These are phyloP conservation scores for Eupithecia exiguata DNA, from an alignment of 2,888 invertebrate genomes.

Conservation along the genomic window DNA sequence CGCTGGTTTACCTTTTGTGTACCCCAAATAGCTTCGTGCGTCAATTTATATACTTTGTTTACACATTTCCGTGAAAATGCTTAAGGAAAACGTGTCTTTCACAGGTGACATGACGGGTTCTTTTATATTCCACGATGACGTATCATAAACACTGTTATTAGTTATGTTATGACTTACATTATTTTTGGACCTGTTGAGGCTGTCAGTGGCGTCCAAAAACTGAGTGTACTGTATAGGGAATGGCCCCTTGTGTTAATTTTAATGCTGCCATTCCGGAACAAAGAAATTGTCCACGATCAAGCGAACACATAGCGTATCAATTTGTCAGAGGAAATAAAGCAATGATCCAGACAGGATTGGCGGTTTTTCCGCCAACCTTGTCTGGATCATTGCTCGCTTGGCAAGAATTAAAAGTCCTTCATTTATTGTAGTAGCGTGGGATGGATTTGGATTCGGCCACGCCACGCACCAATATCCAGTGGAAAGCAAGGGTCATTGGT, in stretches of 20 bases:
- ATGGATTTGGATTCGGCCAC: conserved; percentile 2
- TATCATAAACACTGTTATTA: background rate
- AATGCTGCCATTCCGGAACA: background rate
- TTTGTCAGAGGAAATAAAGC: background rate
- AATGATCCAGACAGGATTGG: background rate
- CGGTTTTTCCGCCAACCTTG: conserved; percentile 31
- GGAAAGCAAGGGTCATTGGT: conserved; percentile 52
- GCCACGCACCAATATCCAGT: conserved; percentile 22
- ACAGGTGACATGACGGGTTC: background rate
- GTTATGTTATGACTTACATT: background rate
- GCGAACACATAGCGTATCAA: background rate
- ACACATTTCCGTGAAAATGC: background rate
- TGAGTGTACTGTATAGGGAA: too few relatives aligned
- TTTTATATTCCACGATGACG: background rate
- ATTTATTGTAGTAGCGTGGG: conserved; percentile 30
- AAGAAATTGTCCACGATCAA: background rate
- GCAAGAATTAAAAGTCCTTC: conserved; percentile 53
- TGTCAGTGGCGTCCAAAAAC: background rate
- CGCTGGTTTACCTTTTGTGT: conserved; percentile 39
- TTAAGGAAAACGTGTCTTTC: conserved; percentile 11
- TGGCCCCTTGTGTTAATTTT: background rate
- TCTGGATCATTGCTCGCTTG: conserved; percentile 42
- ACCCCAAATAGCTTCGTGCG: conserved; percentile 27
- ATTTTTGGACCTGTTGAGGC: background rate
- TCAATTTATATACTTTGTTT: conserved; percentile 15